Conservation (phyloP, 2,797 vertebrate genomes). For the Anisognathus igniventris region DNA sequence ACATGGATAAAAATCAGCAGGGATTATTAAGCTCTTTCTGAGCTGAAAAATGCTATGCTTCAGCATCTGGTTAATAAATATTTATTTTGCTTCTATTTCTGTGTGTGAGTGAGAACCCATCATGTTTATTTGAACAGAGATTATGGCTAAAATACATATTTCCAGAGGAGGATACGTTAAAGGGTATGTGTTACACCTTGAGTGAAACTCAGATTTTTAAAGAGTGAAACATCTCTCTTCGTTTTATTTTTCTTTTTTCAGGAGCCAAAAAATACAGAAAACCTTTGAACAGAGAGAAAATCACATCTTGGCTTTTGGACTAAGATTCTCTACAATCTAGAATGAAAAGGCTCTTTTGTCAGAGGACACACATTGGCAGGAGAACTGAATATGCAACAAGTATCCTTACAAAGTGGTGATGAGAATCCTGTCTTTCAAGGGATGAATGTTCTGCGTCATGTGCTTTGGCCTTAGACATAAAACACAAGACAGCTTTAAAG, state of each 20-base stretch:
- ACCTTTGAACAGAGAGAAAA: not conserved
- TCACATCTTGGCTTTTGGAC: not conserved
- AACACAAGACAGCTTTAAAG: not conserved
- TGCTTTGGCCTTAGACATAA: not conserved
- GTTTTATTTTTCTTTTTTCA: not conserved
- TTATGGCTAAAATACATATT: not conserved
- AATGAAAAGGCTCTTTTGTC: not conserved
- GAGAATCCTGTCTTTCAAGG: not conserved
- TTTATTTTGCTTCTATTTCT: conserved; percentile 47
- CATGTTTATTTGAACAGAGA: conserved; percentile 11
- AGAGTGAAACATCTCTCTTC: not conserved
- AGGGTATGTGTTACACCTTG: not conserved
- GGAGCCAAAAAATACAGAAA: not conserved
- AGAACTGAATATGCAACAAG: not conserved
- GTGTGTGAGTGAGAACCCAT: not conserved
- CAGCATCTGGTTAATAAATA: conserved; percentile 40
- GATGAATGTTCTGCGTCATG: not conserved
- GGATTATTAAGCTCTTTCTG: conserved; percentile 28
- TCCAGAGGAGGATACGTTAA: not conserved
- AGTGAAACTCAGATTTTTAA: not conserved
- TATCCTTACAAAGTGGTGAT: not conserved
- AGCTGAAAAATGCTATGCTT: not conserved
- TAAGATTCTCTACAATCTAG: not conserved
- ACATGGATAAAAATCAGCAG: conserved; percentile 10
- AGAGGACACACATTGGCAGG: not conserved